Base-by-base conservation (phyloP, 64 coral and sea anemone genomes). In the Stylophora pistillata region DNA sequence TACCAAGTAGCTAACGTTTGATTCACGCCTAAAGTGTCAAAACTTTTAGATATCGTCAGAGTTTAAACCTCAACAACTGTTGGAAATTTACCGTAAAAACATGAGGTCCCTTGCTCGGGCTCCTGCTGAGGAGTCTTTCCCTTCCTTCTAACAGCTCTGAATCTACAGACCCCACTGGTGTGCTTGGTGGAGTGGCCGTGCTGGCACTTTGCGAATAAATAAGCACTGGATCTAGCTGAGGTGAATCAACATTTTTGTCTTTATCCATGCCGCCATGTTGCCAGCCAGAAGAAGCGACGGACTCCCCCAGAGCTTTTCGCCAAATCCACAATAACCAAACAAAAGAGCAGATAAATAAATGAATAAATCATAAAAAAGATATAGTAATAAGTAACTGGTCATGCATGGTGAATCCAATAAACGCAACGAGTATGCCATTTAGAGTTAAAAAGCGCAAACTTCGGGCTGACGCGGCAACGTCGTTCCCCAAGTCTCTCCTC, bases 101-200 rank as follows among this genome's bases (percentile, higher is more conserved):
- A 78, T 57, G 55, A 55, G 90, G 90, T 33, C 81, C 72, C 11
- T 76, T 62, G 47, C 82, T 85, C 9, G 90, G 90, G 64, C 90
- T 92, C 34, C 63, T 71, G 53, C 90, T 92, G 47, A 92, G 82
- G 13, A 92, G 84, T 52, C 90, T 34, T 13, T 61, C 81, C 18
- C 90, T 86, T 87, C 27, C 54, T 23, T 73, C 70, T 13, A 58
- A 87, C 21, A 30, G 12, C 69, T 87, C 85, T 13, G 85, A 87
- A 25, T 76, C 73, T 33, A 62, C 18, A 23, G 85, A 87, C 9
- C n/a, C 70, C 27, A 27, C 69, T 11, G 66, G 53, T 53, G 73
- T 87, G 27, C 85, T 76, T 21, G 71, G 54, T 20, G 85, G 58
- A 30, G 85, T 56, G 25, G 20, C 31, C 27, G 53, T 76, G 73